Base-by-base conservation (phyloP, 2,797 vertebrate genomes). In the Leuciscus waleckii region DNA sequence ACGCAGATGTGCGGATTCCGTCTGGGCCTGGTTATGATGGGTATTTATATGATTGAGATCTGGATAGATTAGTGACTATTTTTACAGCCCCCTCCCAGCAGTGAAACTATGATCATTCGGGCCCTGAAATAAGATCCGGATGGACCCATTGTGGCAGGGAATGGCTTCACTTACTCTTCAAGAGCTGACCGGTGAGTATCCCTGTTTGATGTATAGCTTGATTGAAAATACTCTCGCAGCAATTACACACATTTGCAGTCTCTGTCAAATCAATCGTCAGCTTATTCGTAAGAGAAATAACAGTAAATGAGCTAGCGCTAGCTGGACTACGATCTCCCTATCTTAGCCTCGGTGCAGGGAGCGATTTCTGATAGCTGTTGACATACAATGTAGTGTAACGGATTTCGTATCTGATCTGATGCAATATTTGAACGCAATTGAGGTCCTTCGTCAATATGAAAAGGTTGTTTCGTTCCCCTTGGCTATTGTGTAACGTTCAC, bases 221-320 rank as follows among this genome's bases (percentile, higher is more conserved):
- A 85, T 87, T 88, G 87, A 89, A 90, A 91, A 91, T 92, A 88
- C 89, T 87, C 90, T 92, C 87, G 91, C 92, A 92, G 91, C 93
- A 90, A 90, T 92, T 91, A 92, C 91, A 91, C 91, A 93, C 91
- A 93, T 93, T 93, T 93, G 93, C 94, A 94, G 93, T 95, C 91
- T 92, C 90, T 91, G 83, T 87, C 91, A 92, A 92, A 93, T 89
- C 91, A 90, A 89, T 92, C 90, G 89, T 89, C 94, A 95, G 94
- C 94, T 95, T 95, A 95, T 94, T 91, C 85, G 56, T 92, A 91
- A 91, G 87, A 88, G 83, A 90, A 93, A 89, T 89, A 93, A 89
- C 46, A 80, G 73, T 51, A 88, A 75, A 82, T 79, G n/a, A 81
- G 79, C 49, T 56, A 71, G 83, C 74, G 86, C 76, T 85, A 88